Conservation (phyloP, 2,113 vertebrate species). For the Candoia aspera region DNA sequence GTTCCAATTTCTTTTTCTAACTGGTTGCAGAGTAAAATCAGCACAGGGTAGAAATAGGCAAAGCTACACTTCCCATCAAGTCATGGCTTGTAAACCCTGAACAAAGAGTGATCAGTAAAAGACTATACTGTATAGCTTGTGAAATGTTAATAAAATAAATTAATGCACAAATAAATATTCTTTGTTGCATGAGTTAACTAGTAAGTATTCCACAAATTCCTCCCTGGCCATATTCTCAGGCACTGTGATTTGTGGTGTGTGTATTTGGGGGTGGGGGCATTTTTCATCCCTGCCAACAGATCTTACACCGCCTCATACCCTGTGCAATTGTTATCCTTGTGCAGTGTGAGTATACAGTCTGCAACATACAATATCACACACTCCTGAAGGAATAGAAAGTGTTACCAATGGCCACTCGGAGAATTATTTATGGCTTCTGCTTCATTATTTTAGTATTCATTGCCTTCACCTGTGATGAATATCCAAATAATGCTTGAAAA, state of each 20-base stretch:
- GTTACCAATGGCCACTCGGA: neutral
- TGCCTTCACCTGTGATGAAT: neutral
- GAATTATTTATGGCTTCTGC: neutral
- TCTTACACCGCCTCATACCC: neutral
- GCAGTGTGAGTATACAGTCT: constrained; percentile 3
- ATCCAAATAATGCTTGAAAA: neutral
- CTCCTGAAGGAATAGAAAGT: neutral
- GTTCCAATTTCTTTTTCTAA: constrained; percentile 22
- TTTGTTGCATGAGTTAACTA: constrained; percentile 49
- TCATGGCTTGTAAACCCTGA: constrained; percentile 64
- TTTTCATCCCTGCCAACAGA: neutral
- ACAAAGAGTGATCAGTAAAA: constrained; percentile 62
- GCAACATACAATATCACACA: constrained; percentile 13
- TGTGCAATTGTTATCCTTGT: neutral
- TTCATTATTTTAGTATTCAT: constrained; percentile 6
- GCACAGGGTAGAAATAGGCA: constrained; percentile 34
- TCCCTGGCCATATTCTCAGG: constrained; percentile 33
- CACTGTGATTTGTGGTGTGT: constrained; percentile 21
- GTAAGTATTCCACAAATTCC: constrained; percentile 50
- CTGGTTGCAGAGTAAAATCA: constrained; percentile 32
- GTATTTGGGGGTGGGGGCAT: neutral
- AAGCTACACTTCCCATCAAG: constrained; percentile 47
- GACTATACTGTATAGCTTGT: constrained; percentile 54
- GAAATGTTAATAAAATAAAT: constrained; percentile 70
- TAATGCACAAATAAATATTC: constrained; percentile 72